phyloP scores from a whole-genome alignment of 2,888 invertebrate species.

The Pyrgus malvae region DNA sequence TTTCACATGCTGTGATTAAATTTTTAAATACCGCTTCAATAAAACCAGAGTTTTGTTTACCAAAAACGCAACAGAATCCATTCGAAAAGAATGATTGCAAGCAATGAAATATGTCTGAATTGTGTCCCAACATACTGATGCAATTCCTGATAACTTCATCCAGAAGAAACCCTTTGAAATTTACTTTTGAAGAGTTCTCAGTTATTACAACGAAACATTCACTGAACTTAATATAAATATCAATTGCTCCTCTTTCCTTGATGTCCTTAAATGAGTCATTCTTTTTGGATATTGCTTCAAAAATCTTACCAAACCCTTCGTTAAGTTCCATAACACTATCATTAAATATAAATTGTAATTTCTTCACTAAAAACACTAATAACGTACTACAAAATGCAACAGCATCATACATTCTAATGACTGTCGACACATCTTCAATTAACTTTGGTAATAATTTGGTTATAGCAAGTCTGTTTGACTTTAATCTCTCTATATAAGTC shows the following conservation, averaged over 20 bases:
- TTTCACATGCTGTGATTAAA: constrained; percentile 48
- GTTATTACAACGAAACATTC: constrained; percentile 60
- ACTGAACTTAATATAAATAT: constrained; percentile 56
- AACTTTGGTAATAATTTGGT: constrained; percentile 58
- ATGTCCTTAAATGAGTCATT: constrained; percentile 50
- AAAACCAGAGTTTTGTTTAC: constrained; percentile 30
- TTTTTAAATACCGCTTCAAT: constrained; percentile 49
- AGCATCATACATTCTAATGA: constrained; percentile 55
- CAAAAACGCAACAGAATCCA: constrained; percentile 53
- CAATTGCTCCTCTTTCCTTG: constrained; percentile 43
- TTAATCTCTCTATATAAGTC: constrained; percentile 56
- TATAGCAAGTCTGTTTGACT: constrained; percentile 44
- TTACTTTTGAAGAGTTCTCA: constrained; percentile 52
- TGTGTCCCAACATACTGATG: constrained; percentile 49
- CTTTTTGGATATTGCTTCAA: constrained; percentile 47
- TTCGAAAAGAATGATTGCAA: constrained; percentile 60
- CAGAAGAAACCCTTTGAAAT: constrained; percentile 47
- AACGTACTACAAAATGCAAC: constrained; percentile 53
- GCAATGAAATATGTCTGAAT: constrained; percentile 53
- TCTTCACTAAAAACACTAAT: constrained; percentile 57
- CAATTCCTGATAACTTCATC: constrained; percentile 41
- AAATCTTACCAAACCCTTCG: constrained; percentile 46
- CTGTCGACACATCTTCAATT: constrained; percentile 52
- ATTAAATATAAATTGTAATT: constrained; percentile 53
- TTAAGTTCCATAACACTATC: constrained; percentile 48